Percentiles rank a stretch among this genome's conserved stretches.
Conservation (phyloP, 2,888 invertebrate species). For the Girardia tigrina region DNA sequence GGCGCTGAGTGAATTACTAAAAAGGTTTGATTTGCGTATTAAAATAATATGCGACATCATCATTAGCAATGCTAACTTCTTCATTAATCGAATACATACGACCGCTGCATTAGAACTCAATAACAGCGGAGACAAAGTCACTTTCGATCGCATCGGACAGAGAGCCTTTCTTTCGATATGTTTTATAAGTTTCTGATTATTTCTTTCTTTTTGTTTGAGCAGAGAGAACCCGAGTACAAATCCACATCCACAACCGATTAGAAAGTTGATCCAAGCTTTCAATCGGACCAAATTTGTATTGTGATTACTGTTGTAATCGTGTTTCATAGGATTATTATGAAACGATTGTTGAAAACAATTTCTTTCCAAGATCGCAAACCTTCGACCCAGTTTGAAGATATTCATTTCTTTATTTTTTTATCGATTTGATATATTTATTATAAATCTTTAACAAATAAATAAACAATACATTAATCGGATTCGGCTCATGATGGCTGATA, state of each 20-base stretch:
- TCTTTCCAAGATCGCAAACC: too few species aligned
- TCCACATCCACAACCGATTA: neutral
- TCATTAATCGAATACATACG: neutral
- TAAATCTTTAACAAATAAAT: too few species aligned
- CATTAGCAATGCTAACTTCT: too few species aligned
- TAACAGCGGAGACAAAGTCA: neutral
- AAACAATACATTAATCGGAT: too few species aligned
- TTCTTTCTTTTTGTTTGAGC: neutral
- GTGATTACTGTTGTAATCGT: too few species aligned
- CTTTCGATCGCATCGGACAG: neutral
- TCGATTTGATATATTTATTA: too few species aligned
- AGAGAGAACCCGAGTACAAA: neutral
- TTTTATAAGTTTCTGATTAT: neutral
- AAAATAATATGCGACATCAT: neutral
- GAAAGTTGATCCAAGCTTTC: neutral
- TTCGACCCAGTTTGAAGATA: too few species aligned
- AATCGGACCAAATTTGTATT: too few species aligned
- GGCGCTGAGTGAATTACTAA: neutral
- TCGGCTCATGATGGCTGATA: too few species aligned
- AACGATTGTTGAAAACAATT: too few species aligned
- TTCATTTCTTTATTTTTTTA: too few species aligned
- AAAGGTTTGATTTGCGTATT: neutral
- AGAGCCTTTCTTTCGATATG: neutral
- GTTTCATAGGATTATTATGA: too few species aligned
- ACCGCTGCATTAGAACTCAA: neutral